Base-by-base conservation (phyloP, 2,113 vertebrate genomes). In the Clarias batrachus region DNA sequence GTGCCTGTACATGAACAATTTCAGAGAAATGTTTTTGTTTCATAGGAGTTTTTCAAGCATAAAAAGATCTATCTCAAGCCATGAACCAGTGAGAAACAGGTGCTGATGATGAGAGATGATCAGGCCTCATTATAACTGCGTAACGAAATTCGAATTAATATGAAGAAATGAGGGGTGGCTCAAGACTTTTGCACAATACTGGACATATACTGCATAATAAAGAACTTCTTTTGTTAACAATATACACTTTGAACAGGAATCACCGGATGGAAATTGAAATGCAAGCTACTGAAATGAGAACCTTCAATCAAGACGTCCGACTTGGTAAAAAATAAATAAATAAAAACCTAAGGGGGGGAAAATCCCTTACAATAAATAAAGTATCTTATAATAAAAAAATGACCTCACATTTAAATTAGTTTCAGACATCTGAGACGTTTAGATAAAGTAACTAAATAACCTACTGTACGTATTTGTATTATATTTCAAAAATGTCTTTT, bases 291-390 rank as follows among this genome's bases (percentile, higher is more conserved):
- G 96, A 97, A 88, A 90, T 96, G 91, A 93, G 92, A 87, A 85
- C 91, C 48, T 94, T 92, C 87, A 95, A 88, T 94, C 95, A 93
- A 11, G 96, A 97, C 79, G 94, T 97, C 91, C 96, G 92, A 66
- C 95, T 97, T 93, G 97, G 97, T 99, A 93, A 80, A 91, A 33
- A 17, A 37, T 48, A 48, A 48, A 48, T 0, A 33, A 23, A 74
- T 48, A 66, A 66, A 27, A 27, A 19, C 30, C 9, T 37, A n/a
- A 37, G 33, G 33, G 33, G 33, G 1, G 3, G 3, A 37, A 37
- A 37, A 37, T 37, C 33, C 33, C 33, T 37, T 37, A 37, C 13
- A 19, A 71, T 17, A 74, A 60, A 73, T 48, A 7, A 33, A 30
- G 3, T 3, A 37, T 37, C 33, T 37, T 37, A 0, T 10, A 52